Base-by-base conservation (phyloP, 37 sponge, comb jelly and placozoan genomes). In the Spongilla lacustris region DNA sequence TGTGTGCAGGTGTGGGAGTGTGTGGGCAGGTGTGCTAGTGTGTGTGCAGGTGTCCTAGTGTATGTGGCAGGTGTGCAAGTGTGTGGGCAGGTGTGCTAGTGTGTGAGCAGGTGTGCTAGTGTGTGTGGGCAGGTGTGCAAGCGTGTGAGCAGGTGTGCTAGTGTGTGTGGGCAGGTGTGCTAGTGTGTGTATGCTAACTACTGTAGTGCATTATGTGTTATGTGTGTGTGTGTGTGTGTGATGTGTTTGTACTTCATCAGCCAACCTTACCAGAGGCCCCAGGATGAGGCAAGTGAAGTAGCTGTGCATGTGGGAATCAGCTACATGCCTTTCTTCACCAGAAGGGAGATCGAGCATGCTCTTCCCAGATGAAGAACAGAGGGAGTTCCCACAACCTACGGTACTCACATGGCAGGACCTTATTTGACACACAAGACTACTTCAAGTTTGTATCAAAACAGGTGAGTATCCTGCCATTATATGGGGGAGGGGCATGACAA, bases 341-440 rank as follows among this genome's bases (percentile, higher is more conserved):
- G 58, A 58, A 58, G 58, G 21, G 58, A 58, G 58, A 17, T 17
- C 14, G 58, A 41, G 6, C 41, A 41, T 41, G 41, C 19, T 58
- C 58, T 58, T 58, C 58, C 11, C 21, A 10, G 19, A 58, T 58
- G 58, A 58, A 14, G 58, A 58, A 14, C 58, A 58, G 41, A 6
- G 41, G 6, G 3, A 41, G 41, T 6, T 41, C 58, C 14, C 58
- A 17, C 58, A 58, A 0, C 58, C 58, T 58, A 17, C 1, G 58
- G 58, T 17, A 58, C 58, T 14, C 58, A 19, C 58, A 10, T 58
- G 58, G 58, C 93, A 88, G 82, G 66, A 80, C 89, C 46, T 86
- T 84, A 24, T 77, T 96, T 17, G 79, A 73, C 66, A 46, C 86
- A 37, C 95, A 92, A n/a, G 97, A 97, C 77, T 97, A 85, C 89